Conservation (phyloP, 2,888 invertebrate genomes). For the Podotricha telesiphe region DNA sequence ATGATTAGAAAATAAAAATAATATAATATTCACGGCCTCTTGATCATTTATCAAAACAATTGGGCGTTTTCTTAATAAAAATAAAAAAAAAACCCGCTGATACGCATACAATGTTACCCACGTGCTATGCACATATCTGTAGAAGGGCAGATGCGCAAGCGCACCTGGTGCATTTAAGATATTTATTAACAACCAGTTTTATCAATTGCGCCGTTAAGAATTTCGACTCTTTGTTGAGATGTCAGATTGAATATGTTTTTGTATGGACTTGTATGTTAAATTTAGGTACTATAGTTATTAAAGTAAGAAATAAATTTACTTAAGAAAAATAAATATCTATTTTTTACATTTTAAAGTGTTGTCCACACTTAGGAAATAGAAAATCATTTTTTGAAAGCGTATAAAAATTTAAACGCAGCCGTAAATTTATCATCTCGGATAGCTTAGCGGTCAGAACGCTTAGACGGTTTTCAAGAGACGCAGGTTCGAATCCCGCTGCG, state of each 20-base stretch:
- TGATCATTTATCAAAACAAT: not conserved
- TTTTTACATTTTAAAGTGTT: no score
- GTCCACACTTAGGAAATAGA: no score
- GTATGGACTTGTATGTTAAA: not conserved
- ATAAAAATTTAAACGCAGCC: no score
- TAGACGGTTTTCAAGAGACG: no score
- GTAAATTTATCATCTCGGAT: no score
- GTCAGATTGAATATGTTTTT: not conserved
- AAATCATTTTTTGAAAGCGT: no score
- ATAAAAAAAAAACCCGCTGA: constrained; percentile 1
- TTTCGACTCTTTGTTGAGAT: constrained; percentile 3
- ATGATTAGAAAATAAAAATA: not conserved
- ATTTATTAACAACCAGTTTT: constrained; percentile 38
- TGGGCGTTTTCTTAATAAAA: not conserved
- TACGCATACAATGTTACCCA: constrained; percentile 29
- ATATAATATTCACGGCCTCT: constrained; percentile 3
- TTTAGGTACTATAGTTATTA: not conserved
- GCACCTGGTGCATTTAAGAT: constrained; percentile 38
- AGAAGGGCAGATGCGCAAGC: constrained; percentile 36
- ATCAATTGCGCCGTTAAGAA: constrained; percentile 9
- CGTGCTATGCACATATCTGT: constrained; percentile 34
- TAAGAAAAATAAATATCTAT: no score
- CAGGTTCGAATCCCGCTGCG: no score
- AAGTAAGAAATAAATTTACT: not conserved
- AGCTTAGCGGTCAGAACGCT: no score